Percentiles rank a stretch among this genome's conserved stretches.
Conservation (phyloP, 2,797 vertebrate genomes). For the Sebastes itinus region DNA sequence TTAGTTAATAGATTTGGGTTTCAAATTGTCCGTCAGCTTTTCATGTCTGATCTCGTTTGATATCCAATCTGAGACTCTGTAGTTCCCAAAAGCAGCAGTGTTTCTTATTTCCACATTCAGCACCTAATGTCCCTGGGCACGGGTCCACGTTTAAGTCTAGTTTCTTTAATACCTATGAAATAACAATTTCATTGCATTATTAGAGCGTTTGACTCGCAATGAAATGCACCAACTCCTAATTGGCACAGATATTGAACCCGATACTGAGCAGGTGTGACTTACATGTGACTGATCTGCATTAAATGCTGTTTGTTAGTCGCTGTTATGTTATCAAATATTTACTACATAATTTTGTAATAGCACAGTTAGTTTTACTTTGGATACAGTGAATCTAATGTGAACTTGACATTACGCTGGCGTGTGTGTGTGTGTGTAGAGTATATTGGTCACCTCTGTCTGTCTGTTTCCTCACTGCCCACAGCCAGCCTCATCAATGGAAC, state of each 20-base stretch:
- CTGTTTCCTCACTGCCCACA: constrained; percentile 48
- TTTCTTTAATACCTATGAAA: background rate
- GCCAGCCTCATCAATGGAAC: constrained; percentile 87
- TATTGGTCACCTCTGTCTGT: background rate
- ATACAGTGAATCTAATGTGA: background rate
- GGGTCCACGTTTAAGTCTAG: too few relatives aligned
- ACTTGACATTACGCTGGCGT: background rate
- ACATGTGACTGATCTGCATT: background rate
- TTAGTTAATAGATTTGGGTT: background rate
- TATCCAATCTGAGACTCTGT: background rate
- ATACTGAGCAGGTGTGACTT: background rate
- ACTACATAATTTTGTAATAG: background rate
- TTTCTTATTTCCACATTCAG: background rate
- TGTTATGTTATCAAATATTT: background rate
- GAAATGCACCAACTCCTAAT: background rate
- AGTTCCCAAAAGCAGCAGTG: background rate
- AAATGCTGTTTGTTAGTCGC: background rate
- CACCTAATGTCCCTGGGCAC: background rate
- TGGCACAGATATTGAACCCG: background rate
- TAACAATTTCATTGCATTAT: background rate
- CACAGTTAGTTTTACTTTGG: background rate
- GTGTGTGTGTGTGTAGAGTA: background rate
- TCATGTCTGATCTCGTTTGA: background rate
- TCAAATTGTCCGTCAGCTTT: background rate
- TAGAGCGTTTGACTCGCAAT: too few relatives aligned